Evolutionary conservation across 2,797 vertebrate species (phyloP), one percentile per base, ranked within the genome.

Genomic region (Danio jaintianensis): DNA sequence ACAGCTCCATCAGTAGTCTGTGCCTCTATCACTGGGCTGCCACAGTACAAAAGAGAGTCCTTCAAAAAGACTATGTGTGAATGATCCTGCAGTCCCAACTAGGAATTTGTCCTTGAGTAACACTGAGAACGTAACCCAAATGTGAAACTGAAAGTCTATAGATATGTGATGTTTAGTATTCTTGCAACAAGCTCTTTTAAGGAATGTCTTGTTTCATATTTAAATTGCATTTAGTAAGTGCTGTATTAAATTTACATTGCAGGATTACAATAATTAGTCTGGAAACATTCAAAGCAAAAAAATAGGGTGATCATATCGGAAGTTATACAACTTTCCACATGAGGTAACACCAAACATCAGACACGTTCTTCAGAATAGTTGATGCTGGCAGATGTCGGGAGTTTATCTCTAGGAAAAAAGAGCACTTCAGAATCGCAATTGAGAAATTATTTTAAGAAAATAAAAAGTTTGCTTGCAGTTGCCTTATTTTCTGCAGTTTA

Each of bases 1-100:
- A 68, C 22, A 68, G 38, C 61, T 53, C 61, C 68, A 81, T 78
- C 69, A 80, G 63, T 69, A 74, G 58, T 52, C 42, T 64, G 50
- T 66, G 56, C 38, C 63, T 75, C 61, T 80, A 29, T 29, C 29
- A 29, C 29, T 68, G 70, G 56, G 29, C 56, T 52, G 58, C 55
- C n/a, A 78, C n/a, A 48, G 64, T 42, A 47, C 18, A 42, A 38
- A 75, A 52, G 42, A 43, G 29, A 20, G 29, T 29, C 64, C 18
- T 59, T 20, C 45, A 18, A 48, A 42, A 55, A 38, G 48, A 20
- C 36, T 45, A 4, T 48, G 12, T 48, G 12, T 58, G 58, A 53
- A 66, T 50, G 13, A 43, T n/a, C 48, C 18, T 74, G 47, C 16
- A 43, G 16, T 42, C 43, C 48, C 38, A 66, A 43, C 43, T 18